Percentiles rank a stretch among this genome's conserved stretches.
phyloP scores from a whole-genome alignment of 2,888 invertebrate species.

The Malthinus flaveolus region DNA sequence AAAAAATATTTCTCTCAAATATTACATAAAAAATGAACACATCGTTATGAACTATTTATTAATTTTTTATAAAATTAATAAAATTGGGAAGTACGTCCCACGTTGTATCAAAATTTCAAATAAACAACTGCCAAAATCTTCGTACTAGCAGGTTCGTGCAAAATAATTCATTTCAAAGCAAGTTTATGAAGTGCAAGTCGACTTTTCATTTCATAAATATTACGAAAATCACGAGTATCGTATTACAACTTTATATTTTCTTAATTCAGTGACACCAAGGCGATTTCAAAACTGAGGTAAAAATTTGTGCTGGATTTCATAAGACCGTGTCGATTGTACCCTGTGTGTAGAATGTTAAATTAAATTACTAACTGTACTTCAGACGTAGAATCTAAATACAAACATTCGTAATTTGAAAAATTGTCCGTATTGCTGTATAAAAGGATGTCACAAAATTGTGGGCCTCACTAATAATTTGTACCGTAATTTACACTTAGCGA shows the following conservation, averaged over 20 bases:
- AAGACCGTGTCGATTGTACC: constrained; percentile 1
- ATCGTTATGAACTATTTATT: too few species aligned
- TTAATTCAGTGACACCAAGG: neutral
- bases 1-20: too few species aligned
- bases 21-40: too few species aligned
- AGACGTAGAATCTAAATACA: constrained; percentile 15
- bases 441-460: constrained; percentile 10
- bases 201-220: constrained; percentile 1
- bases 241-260: too few species aligned
- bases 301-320: neutral
- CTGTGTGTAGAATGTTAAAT: constrained; percentile 4
- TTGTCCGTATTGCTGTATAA: constrained; percentile 1
- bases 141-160: too few species aligned
- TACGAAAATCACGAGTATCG: constrained; percentile 1
- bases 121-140: too few species aligned
- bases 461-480: constrained; percentile 29
- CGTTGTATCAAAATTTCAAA: too few species aligned
- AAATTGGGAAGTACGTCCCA: too few species aligned
- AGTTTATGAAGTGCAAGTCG: neutral
- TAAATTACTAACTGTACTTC: constrained; percentile 9
- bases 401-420: too few species aligned
- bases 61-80: too few species aligned
- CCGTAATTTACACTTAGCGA: constrained; percentile 21
- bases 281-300: neutral
- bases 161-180: too few species aligned